Percentiles rank a stretch among this genome's conserved stretches.
These are phyloP conservation scores for Saccostrea echinata DNA, from an alignment of 1,140 invertebrate genomes.

Conservation along the genomic window DNA sequence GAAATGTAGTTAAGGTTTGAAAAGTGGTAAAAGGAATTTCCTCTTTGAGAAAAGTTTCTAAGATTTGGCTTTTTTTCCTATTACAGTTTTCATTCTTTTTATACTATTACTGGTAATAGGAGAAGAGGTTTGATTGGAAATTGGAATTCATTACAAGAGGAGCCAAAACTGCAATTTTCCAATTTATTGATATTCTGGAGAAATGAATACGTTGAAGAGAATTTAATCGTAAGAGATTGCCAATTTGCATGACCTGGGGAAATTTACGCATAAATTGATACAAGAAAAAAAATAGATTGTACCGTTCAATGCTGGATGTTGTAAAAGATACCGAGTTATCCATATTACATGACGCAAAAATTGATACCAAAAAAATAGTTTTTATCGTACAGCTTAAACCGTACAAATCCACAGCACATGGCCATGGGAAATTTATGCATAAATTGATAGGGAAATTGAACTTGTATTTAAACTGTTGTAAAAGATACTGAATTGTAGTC, in stretches of 20 bases:
- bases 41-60: not conserved
- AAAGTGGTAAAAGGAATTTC: too few species aligned
- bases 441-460: too few species aligned
- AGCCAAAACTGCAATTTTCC: not conserved
- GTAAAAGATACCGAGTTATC: too few species aligned
- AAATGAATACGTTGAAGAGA: slow-evolving; percentile 11
- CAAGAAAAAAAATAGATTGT: not conserved
- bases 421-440: too few species aligned
- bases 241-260: slow-evolving; percentile 23
- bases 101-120: not conserved
- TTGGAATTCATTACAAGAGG: not conserved
- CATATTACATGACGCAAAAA: too few species aligned
- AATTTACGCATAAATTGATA: slow-evolving; percentile 8
- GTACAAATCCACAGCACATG: too few species aligned
- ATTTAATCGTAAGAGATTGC: slow-evolving; percentile 16
- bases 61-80: not conserved
- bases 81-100: not conserved
- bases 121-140: slow-evolving; percentile 14
- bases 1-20: too few species aligned
- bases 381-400: too few species aligned
- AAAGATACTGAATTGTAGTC: too few species aligned
- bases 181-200: slow-evolving; percentile 23
- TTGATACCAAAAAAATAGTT: too few species aligned
- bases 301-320: not conserved
- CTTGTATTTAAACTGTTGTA: too few species aligned